phyloP scores from a whole-genome alignment of 2,888 invertebrate species.

The Pinctada fucata region DNA sequence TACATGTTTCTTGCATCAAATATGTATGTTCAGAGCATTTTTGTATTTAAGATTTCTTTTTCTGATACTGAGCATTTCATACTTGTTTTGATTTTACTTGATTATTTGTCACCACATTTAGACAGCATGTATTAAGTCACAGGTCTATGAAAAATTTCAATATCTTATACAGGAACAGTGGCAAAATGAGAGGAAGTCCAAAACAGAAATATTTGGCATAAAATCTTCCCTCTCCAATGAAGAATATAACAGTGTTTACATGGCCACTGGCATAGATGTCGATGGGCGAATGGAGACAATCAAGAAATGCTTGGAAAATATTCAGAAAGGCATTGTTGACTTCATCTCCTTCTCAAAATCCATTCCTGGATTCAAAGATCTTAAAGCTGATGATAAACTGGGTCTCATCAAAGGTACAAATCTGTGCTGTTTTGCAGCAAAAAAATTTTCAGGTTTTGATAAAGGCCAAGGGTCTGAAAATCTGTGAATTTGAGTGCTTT shows the following conservation, averaged over 20 bases:
- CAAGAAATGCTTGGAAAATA: constrained; percentile 44
- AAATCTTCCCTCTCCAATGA: constrained; percentile 43
- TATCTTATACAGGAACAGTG: constrained; percentile 42
- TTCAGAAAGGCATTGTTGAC: constrained; percentile 53
- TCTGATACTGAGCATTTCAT: too few relatives aligned
- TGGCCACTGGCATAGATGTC: constrained; percentile 55
- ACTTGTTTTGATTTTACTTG: too few relatives aligned
- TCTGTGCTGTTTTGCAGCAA: too few relatives aligned
- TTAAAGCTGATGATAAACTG: constrained; percentile 53
- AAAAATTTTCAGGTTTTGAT: too few relatives aligned
- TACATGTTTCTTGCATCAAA: too few relatives aligned
- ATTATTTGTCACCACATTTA: too few relatives aligned
- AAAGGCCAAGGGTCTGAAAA: too few relatives aligned
- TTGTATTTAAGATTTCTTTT: too few relatives aligned
- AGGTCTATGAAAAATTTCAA: too few relatives aligned
- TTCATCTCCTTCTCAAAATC: constrained; percentile 55
- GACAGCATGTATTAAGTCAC: too few relatives aligned
- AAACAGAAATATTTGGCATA: constrained; percentile 46
- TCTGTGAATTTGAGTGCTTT: not conserved
- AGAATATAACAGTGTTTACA: constrained; percentile 52
- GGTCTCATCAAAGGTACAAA: constrained; percentile 52
- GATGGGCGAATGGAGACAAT: constrained; percentile 51
- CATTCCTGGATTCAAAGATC: constrained; percentile 54
- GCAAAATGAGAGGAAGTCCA: constrained; percentile 16
- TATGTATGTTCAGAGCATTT: too few relatives aligned